These are phyloP conservation scores for Diploscapter pachys DNA, from an alignment of 1,140 invertebrate genomes.

Conservation along the genomic window DNA sequence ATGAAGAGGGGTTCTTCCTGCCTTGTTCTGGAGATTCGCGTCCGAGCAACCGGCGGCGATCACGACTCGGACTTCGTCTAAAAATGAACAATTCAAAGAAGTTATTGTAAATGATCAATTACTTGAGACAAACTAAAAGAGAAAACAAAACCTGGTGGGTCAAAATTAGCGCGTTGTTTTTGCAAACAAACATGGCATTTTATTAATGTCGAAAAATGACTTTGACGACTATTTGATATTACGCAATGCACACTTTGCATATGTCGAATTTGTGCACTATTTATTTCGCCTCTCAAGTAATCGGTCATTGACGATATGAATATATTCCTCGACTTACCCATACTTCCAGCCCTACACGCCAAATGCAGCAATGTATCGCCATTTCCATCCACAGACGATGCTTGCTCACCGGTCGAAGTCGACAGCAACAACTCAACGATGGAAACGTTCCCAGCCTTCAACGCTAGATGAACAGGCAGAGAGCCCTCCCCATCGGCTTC, in stretches of 20 bases:
- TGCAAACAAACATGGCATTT: too few species aligned
- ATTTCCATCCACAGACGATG: constrained; percentile 40
- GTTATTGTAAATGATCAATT: too few species aligned
- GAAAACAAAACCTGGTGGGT: too few species aligned
- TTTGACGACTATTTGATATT: too few species aligned
- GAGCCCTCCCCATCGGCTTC: constrained; percentile 37
- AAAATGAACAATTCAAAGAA: constrained; percentile 19
- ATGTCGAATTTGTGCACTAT: too few species aligned
- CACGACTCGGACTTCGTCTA: constrained; percentile 44
- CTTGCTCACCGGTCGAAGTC: constrained; percentile 41
- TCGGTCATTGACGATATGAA: background rate
- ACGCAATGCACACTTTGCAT: too few species aligned
- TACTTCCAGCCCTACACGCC: constrained; percentile 41
- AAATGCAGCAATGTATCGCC: constrained; percentile 54
- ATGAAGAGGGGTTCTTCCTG: constrained; percentile 71
- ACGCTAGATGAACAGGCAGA: constrained; percentile 52
- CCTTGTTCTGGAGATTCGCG: constrained; percentile 48
- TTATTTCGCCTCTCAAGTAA: too few species aligned
- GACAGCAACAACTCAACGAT: constrained; percentile 44
- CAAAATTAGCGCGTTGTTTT: too few species aligned
- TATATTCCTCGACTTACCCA: constrained; percentile 19
- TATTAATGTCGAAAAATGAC: too few species aligned
- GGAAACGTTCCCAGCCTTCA: constrained; percentile 45
- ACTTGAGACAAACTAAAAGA: too few species aligned
- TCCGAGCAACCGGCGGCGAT: constrained; percentile 47